These are phyloP conservation scores for Raphicerus campestris DNA, from an alignment of 2,113 vertebrate species.

Conservation along the genomic window DNA sequence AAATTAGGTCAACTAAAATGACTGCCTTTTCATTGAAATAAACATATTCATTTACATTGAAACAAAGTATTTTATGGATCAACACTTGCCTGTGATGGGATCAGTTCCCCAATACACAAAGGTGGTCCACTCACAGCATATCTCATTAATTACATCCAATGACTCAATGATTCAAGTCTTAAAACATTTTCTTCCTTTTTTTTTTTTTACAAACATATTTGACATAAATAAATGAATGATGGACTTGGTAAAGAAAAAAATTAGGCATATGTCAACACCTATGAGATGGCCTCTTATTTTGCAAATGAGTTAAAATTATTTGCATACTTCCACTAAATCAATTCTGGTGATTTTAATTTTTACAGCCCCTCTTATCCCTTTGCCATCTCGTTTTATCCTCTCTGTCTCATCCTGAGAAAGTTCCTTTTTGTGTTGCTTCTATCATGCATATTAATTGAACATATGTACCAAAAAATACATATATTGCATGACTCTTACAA, in stretches of 20 bases:
- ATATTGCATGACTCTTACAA: neutral
- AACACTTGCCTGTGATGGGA: neutral
- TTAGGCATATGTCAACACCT: neutral
- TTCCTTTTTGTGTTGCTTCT: neutral
- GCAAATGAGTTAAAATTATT: constrained; percentile 7
- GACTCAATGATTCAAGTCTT: neutral
- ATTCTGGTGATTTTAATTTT: neutral
- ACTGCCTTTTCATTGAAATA: neutral
- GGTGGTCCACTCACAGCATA: neutral
- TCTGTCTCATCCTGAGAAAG: neutral
- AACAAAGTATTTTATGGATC: neutral
- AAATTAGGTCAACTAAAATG: neutral
- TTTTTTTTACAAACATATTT: neutral
- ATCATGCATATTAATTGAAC: neutral
- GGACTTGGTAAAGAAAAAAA: neutral
- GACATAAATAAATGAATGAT: neutral
- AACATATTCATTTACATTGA: neutral
- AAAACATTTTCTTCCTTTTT: neutral
- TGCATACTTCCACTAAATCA: constrained; percentile 20
- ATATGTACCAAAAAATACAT: neutral
- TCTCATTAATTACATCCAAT: neutral
- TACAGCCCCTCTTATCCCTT: neutral
- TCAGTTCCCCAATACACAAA: neutral
- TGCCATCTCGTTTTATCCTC: constrained; percentile 11
- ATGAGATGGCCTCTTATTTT: neutral